Base-by-base conservation (phyloP, 2,113 vertebrate genomes). In the Gobius niger region DNA sequence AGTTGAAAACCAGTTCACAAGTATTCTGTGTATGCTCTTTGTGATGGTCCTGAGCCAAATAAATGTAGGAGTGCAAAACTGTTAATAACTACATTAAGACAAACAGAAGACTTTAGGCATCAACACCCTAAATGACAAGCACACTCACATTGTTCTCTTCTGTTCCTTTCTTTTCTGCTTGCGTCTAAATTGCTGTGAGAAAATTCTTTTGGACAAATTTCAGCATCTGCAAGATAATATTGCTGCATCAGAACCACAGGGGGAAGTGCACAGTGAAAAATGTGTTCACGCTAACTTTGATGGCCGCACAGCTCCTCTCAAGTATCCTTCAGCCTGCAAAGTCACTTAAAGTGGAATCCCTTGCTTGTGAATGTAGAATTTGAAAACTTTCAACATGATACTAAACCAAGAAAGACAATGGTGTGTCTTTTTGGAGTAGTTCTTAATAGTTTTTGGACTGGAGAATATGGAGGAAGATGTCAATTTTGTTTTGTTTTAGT, bases 251-350 rank as follows among this genome's bases (percentile, higher is more conserved):
- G 60, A 75, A 47, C 75, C 47, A 13, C 18, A 44, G 70, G 54
- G 72, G 73, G 51, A 67, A 64, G 59, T 12, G 69, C 76, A 64
- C 75, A 44, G 79, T 9, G 44, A 70, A 77, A 69, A 81, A 52
- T 72, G 80, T 79, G 57, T 16, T 64, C 68, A 54, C 52, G 44
- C 65, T 70, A 67, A 47, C 40, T 15, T 4, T 72, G 73, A 78
- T 70, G 12, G 70, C 70, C 73, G 77, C 80, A 49, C 65, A 42
- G 54, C 61, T 64, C 42, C 24, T 68, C 57, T 77, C 51, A 42
- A 19, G 42, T 11, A 70, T 62, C 47, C 62, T 10, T 1, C 46
- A 44, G 9, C 19, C 40, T 52, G 62, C 19, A 72, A 50, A 44
- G 67, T 57, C 63, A 71, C 72, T 53, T 47, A 19, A 68, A 40